A percentile compares a stretch with the other conserved stretches of the same genome.
Evolutionary conservation across 1,140 invertebrate species (phyloP).

Genomic region (Mesaphorura yosii): DNA sequence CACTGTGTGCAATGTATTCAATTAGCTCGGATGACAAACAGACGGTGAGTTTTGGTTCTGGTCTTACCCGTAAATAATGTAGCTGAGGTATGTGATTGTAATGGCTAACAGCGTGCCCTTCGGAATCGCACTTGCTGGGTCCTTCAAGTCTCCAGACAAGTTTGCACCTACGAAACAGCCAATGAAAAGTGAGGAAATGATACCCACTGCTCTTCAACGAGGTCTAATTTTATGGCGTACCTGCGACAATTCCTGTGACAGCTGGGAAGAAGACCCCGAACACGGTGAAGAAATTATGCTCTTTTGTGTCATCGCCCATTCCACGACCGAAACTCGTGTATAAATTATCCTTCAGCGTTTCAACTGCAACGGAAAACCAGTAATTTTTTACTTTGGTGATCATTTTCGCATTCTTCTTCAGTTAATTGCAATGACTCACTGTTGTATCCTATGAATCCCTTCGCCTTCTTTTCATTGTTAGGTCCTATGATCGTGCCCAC

Average conservation of each 20-base stretch:
- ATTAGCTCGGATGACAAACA: no score
- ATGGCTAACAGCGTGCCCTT: conserved; percentile 46
- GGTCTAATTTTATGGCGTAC: conserved; percentile 31
- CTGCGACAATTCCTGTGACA: no score
- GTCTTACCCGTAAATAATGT: conserved; percentile 42
- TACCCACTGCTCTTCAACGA: neutral
- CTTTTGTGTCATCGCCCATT: conserved; percentile 26
- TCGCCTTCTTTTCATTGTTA: conserved; percentile 35
- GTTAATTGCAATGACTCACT: conserved; percentile 34
- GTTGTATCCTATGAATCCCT: conserved; percentile 47
- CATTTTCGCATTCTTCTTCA: conserved; percentile 26
- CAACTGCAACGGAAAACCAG: conserved; percentile 19
- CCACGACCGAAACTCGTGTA: conserved; percentile 36
- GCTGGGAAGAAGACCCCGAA: conserved; percentile 37
- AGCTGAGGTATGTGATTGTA: conserved; percentile 42
- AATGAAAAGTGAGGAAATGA: conserved; percentile 30
- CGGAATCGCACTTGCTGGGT: conserved; percentile 38
- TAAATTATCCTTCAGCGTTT: conserved; percentile 38
- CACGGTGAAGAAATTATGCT: conserved; percentile 35
- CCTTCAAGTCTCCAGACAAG: conserved; percentile 47
- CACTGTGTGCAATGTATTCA: no score
- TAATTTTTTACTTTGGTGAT: neutral
- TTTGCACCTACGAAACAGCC: conserved; percentile 49
- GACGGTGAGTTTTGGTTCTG: no score
- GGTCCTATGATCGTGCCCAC: conserved; percentile 48